Percentiles rank a stretch among this genome's conserved stretches.
Evolutionary conservation across 1,140 invertebrate species (phyloP).

Genomic region (Megalopta genalis): DNA sequence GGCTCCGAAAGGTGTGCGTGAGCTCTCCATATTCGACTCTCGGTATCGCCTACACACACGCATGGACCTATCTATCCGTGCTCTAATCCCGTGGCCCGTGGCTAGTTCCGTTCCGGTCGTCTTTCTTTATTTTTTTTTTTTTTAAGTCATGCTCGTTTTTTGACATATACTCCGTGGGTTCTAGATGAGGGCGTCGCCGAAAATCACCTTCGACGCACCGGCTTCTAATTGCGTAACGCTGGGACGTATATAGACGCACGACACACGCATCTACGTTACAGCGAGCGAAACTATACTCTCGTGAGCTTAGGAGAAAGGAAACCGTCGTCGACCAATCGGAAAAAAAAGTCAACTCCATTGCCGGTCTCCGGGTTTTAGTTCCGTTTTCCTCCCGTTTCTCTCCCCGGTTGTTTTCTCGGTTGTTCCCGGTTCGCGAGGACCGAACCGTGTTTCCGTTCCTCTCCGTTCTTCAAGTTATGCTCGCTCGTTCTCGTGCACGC

Average conservation of each 20-base stretch:
- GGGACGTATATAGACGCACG: not conserved
- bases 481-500: no score
- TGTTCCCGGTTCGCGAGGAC: no score
- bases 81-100: no score
- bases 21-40: no score
- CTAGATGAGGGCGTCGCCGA: not conserved
- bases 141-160: constrained; percentile 1
- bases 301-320: not conserved
- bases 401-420: no score
- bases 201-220: not conserved
- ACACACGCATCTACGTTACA: not conserved
- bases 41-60: no score
- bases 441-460: no score
- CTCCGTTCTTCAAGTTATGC: no score
- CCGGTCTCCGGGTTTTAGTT: no score
- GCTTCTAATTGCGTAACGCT: constrained; percentile 10
- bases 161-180: not conserved
- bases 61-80: no score
- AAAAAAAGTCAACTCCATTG: not conserved
- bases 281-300: not conserved
- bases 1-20: no score
- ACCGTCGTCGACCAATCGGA: not conserved
- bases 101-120: not conserved
- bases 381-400: no score
- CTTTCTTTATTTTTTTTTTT: not conserved